Conservation (phyloP, 1,140 invertebrate genomes). For the Zaprionus tsacasi region DNA sequence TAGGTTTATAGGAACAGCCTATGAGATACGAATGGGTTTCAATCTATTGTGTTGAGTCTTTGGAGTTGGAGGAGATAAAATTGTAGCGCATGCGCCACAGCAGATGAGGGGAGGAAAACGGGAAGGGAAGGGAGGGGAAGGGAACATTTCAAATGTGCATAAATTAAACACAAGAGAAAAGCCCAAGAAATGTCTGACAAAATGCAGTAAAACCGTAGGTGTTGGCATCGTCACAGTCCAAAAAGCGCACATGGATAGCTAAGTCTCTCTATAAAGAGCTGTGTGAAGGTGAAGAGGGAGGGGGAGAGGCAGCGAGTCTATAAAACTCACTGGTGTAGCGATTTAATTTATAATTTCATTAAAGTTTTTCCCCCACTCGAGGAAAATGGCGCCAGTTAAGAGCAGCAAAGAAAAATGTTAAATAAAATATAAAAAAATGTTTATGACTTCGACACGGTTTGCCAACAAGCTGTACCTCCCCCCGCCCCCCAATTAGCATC, state of each 20-base stretch:
- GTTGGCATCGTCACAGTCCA: conserved; percentile 62
- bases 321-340: conserved; percentile 50
- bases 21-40: conserved; percentile 11
- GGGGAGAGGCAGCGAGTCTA: conserved; percentile 13
- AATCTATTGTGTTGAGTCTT: conserved; percentile 8
- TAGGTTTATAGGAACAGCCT: conserved; percentile 19
- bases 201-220: conserved; percentile 65
- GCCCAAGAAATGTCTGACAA: conserved; percentile 12
- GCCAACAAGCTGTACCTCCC: conserved; percentile 6
- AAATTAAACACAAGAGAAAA: conserved; percentile 60
- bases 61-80: conserved; percentile 32
- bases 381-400: conserved; percentile 63
- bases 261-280: conserved; percentile 1
- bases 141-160: conserved; percentile 61
- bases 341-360: conserved; percentile 72
- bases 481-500: conserved; percentile 18
- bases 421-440: conserved; percentile 34
- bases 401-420: not conserved
- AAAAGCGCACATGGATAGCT: conserved; percentile 7
- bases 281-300: not conserved
- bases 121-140: not conserved
- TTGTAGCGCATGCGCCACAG: conserved; percentile 68
- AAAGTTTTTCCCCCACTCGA: conserved; percentile 35
- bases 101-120: conserved; percentile 4
- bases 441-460: conserved; percentile 25